Percentiles rank a stretch among this genome's conserved stretches.
These are phyloP conservation scores for Excalfactoria chinensis DNA, from an alignment of 2,113 vertebrate genomes.

Conservation along the genomic window DNA sequence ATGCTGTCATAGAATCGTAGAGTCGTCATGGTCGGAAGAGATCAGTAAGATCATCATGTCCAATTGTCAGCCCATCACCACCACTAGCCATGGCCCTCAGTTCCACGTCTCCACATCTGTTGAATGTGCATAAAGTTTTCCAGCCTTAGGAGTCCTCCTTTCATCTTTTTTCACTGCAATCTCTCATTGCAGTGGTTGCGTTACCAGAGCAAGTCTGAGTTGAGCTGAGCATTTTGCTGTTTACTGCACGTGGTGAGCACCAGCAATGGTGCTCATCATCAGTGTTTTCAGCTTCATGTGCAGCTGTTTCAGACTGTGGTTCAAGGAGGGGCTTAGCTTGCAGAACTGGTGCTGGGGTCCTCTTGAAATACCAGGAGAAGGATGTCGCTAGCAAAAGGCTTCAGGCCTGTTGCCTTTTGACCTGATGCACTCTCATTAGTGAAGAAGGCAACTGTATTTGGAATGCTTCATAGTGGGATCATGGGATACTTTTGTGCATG, in stretches of 20 bases:
- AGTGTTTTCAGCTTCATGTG: background rate
- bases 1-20: background rate
- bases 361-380: background rate
- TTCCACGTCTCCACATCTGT: no score
- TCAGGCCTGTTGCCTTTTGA: background rate
- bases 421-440: background rate
- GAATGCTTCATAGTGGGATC: background rate
- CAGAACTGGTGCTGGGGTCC: background rate
- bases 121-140: background rate
- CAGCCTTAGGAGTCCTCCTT: background rate
- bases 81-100: no score
- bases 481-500: background rate
- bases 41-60: no score
- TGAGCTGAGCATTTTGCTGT: background rate
- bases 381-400: background rate
- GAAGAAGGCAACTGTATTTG: background rate
- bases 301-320: background rate
- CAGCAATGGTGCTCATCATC: background rate
- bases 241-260: no score
- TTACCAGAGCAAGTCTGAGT: background rate
- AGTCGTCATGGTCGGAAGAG: no score
- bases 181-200: background rate
- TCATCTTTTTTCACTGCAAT: background rate
- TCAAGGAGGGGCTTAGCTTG: background rate
- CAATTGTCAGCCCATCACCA: no score